These are phyloP conservation scores for Drosophila lacicola DNA, from an alignment of 2,888 invertebrate genomes.

Conservation along the genomic window DNA sequence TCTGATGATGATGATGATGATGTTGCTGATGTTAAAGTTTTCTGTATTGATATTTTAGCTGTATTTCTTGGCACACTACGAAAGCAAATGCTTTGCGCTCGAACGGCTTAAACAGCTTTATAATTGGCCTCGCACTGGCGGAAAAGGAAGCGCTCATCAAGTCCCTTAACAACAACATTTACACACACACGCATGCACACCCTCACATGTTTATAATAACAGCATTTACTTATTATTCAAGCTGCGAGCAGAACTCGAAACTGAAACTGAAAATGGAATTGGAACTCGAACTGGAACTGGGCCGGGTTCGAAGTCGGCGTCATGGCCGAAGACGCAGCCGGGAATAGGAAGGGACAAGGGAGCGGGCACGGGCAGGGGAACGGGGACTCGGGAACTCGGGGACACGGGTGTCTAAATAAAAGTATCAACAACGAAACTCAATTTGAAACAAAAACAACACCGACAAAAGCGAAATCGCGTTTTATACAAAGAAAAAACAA, in stretches of 20 bases:
- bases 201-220: constrained; percentile 23
- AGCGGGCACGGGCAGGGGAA: not conserved
- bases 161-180: constrained; percentile 42
- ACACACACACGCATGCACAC: constrained; percentile 34
- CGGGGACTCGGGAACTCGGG: not conserved
- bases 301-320: constrained; percentile 4
- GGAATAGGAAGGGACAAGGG: not conserved
- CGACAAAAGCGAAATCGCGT: constrained; percentile 11
- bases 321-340: not conserved
- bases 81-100: constrained; percentile 59
- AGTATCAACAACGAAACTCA: constrained; percentile 71
- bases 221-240: constrained; percentile 46
- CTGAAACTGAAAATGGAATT: constrained; percentile 21
- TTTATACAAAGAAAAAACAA: constrained; percentile 30
- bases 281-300: constrained; percentile 4
- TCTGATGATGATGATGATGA: constrained; percentile 1
- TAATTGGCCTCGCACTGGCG: constrained; percentile 71
- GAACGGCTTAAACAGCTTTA: constrained; percentile 74
- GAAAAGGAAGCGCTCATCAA: constrained; percentile 79
- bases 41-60: constrained; percentile 52
- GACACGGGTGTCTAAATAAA: constrained; percentile 51
- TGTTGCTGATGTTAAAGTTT: constrained; percentile 30
- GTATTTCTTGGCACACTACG: constrained; percentile 37
- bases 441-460: constrained; percentile 68
- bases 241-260: constrained; percentile 15